Percentiles rank a stretch among this genome's conserved stretches.
Conservation (phyloP, 2,113 vertebrate species). For the Entelurus aequoreus region DNA sequence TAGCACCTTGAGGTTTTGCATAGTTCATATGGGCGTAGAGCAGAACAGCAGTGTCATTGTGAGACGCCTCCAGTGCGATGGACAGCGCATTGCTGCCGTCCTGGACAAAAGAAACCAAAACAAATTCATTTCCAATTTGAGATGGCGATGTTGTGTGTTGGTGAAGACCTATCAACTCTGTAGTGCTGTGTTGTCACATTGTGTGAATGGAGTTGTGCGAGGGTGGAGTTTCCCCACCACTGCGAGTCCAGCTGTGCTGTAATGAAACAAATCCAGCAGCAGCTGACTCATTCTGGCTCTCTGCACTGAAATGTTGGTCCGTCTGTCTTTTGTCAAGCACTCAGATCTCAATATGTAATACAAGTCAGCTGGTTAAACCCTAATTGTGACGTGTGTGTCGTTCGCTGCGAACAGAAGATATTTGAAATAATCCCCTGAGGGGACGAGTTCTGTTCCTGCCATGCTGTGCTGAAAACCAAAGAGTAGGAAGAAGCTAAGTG, state of each 20-base stretch:
- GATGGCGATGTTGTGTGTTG: background rate
- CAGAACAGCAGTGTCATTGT: slow-evolving; percentile 86
- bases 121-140: background rate
- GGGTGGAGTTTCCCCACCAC: slow-evolving; percentile 3
- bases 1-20: slow-evolving; percentile 46
- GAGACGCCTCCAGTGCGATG: slow-evolving; percentile 85
- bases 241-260: slow-evolving; percentile 52
- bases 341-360: slow-evolving; percentile 7
- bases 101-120: slow-evolving; percentile 50
- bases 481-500: background rate
- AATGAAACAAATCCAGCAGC: slow-evolving; percentile 49
- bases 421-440: slow-evolving; percentile 15
- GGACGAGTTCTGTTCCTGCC: background rate
- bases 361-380: background rate
- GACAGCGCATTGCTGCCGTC: slow-evolving; percentile 90
- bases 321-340: slow-evolving; percentile 21
- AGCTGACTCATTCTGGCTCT: slow-evolving; percentile 33
- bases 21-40: slow-evolving; percentile 82
- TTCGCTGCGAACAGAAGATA: background rate
- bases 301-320: slow-evolving; percentile 38
- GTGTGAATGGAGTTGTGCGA: background rate
- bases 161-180: no score
- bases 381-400: no score
- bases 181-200: slow-evolving; percentile 15
- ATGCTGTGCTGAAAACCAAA: slow-evolving; percentile 2